Conservation (phyloP, 2,797 vertebrate species). For the Enteromius radiatus region DNA sequence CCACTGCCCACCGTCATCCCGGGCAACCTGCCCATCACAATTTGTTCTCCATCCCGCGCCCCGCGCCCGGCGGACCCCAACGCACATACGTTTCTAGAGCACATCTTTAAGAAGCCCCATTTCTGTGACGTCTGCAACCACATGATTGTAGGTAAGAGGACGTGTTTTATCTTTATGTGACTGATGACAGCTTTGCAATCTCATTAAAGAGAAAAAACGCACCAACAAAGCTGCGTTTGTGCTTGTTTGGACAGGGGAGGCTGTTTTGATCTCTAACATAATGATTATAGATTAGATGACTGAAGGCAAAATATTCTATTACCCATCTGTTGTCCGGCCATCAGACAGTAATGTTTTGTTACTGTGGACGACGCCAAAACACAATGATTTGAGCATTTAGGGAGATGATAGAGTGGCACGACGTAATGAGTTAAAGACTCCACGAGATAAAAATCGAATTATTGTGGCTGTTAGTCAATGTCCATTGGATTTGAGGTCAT, state of each 20-base stretch:
- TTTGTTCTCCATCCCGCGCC: constrained; percentile 81
- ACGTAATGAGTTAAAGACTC: constrained; percentile 20
- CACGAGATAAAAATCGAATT: background rate
- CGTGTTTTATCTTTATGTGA: background rate
- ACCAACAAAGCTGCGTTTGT: constrained; percentile 2
- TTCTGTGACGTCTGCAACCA: constrained; percentile 99
- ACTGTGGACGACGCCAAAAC: background rate
- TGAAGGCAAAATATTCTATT: background rate
- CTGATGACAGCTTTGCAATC: background rate
- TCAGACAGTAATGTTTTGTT: constrained; percentile 10
- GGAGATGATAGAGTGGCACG: background rate
- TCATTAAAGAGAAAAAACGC: background rate
- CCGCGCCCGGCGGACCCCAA: constrained; percentile 82
- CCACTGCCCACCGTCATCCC: constrained; percentile 77
- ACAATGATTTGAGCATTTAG: constrained; percentile 17
- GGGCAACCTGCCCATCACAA: constrained; percentile 78
- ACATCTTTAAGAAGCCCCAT: constrained; percentile 98
- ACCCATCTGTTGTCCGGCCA: constrained; percentile 33
- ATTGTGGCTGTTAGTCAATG: constrained; percentile 8
- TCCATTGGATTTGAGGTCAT: constrained; percentile 9
- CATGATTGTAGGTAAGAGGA: constrained; percentile 97
- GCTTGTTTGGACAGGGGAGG: background rate
- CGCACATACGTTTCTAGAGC: constrained; percentile 92
- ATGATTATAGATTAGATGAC: constrained; percentile 16
- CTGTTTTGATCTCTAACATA: constrained; percentile 13